These are phyloP conservation scores for Drosophila borealis DNA, from an alignment of 2,888 invertebrate genomes.

Conservation along the genomic window DNA sequence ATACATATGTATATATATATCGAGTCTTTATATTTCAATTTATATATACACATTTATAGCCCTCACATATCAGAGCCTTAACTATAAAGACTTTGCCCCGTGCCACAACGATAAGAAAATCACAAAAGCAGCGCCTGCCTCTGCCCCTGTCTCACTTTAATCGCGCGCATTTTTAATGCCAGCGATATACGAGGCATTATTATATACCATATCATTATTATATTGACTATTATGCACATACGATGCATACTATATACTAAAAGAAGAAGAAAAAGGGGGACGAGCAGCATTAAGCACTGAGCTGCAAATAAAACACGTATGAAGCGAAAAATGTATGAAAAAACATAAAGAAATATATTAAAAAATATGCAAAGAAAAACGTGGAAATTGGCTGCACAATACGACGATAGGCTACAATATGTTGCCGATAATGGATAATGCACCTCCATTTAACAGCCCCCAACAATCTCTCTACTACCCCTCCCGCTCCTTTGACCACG, in stretches of 20 bases:
- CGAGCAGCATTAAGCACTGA: conserved; percentile 2
- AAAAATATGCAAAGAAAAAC: background rate
- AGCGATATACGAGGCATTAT: background rate
- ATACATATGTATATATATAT: background rate
- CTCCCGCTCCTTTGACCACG: background rate
- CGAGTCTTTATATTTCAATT: no score
- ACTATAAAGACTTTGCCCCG: background rate
- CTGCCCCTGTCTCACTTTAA: background rate
- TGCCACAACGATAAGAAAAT: background rate
- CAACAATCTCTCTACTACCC: no score
- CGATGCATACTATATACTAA: conserved; percentile 7
- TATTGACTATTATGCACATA: conserved; percentile 18
- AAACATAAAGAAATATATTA: background rate
- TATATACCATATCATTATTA: conserved; percentile 12
- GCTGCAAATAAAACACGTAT: conserved; percentile 30
- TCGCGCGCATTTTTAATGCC: conserved; percentile 13
- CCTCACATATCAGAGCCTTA: background rate
- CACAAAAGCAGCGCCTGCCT: background rate
- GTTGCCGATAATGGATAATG: conserved; percentile 54
- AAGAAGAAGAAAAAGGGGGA: background rate
- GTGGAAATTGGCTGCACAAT: conserved; percentile 34
- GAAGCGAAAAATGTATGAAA: background rate
- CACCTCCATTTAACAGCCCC: conserved; percentile 17
- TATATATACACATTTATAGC: no score
- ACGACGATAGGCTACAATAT: conserved; percentile 45